Evolutionary conservation across 2,797 vertebrate genomes (phyloP), one percentile per base, ranked within the genome.

Genomic region (Mionectes olivaceus): DNA sequence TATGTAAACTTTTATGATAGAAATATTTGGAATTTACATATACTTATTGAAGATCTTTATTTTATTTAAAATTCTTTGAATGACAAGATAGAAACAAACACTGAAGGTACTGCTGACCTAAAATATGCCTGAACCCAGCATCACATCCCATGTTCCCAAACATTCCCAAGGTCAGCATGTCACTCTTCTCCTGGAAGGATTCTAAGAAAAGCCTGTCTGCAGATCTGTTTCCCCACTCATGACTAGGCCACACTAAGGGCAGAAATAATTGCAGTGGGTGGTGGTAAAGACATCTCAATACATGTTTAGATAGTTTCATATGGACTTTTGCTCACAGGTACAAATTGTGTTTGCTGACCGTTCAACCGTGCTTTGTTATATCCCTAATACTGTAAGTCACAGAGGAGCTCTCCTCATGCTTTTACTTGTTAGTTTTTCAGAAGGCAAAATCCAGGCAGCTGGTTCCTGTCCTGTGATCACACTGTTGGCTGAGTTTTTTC

Each of bases 381-480:
- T 53, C 47, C 69, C 70, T 69, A 47, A 82, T 56, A 39, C 27
- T 57, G 11, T 63, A 70, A 94, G 89, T 79, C 91, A 94, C 70
- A 60, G 67, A 65, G 79, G 87, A 77, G 67, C 56, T 80, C 80
- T 95, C 92, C 33, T 44, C 2, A 3, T 64, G 91, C 47, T 89
- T 95, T 96, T 91, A 39, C 87, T 60, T 93, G 89, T 90, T 93
- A 90, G 47, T 78, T 96, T 96, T 94, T 96, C 80, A 95, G 85
- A 52, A 96, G 79, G 87, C 91, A 96, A 96, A 96, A 95, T 94
- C 89, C 46, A 76, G 93, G 92, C 92, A 95, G 70, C 95, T 95
- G 95, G 80, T 96, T 96, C 77, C 91, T 96, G 94, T 96, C 85
- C 93, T 95, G 63, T 68, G 83, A 91, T 96, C 91, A 94, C 91